These are phyloP conservation scores for Pimpla rufipes DNA, from an alignment of 2,888 invertebrate genomes.

Conservation along the genomic window DNA sequence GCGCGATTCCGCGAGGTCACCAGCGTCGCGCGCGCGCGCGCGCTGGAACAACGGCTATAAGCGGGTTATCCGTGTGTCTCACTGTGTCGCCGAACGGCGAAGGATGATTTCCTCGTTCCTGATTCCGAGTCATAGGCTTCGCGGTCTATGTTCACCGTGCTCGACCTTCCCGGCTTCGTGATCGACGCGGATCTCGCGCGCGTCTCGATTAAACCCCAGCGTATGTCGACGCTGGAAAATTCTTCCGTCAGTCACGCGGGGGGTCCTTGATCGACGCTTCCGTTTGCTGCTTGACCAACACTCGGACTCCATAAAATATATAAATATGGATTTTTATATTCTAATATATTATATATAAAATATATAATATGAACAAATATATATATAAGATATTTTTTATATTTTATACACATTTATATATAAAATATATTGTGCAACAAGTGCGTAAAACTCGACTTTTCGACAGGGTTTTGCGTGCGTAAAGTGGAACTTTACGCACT, in stretches of 20 bases:
- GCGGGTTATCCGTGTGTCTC: slow-evolving; percentile 50
- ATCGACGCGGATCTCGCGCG: neutral
- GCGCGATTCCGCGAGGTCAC: slow-evolving; percentile 60
- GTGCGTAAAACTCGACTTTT: too few species aligned
- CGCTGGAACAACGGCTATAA: slow-evolving; percentile 56
- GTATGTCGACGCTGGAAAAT: neutral
- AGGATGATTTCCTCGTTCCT: slow-evolving; percentile 76
- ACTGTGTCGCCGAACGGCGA: slow-evolving; percentile 47
- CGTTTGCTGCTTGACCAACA: neutral
- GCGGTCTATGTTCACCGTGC: neutral
- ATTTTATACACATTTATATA: too few species aligned
- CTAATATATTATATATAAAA: too few species aligned
- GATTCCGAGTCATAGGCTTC: slow-evolving; percentile 68
- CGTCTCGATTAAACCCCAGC: neutral
- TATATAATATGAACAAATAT: too few species aligned
- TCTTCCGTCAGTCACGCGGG: neutral
- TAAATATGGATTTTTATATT: too few species aligned
- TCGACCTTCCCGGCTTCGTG: slow-evolving; percentile 52
- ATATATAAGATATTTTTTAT: too few species aligned
- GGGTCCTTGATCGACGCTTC: slow-evolving; percentile 31
- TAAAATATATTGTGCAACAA: too few species aligned
- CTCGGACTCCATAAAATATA: neutral
- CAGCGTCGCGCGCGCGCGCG: neutral
- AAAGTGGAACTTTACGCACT: too few species aligned
- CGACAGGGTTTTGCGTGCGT: too few species aligned